Base-by-base conservation (phyloP, 2,113 vertebrate genomes). In the Pluvianellus socialis region DNA sequence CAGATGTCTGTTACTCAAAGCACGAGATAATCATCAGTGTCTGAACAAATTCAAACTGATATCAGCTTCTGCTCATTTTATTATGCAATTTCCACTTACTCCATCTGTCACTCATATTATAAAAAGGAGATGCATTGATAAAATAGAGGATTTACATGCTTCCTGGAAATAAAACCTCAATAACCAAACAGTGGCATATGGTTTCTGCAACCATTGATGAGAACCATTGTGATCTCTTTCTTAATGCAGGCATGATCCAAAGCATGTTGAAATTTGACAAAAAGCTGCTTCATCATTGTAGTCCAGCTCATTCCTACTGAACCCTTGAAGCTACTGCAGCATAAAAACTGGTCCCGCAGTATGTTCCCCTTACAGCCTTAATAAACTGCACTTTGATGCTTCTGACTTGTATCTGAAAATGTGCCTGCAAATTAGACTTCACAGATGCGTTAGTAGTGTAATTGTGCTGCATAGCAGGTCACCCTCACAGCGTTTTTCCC, bases 131-230 rank as follows among this genome's bases (percentile, higher is more conserved):
- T 79, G 49, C 30, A 4, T 95, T 83, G 95, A 93, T 96, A 97
- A 97, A 92, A 80, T 42, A 76, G 62, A 86, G 87, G 90, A 92
- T 94, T 91, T 92, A 74, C 73, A 66, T 53, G 61, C 72, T 93
- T 83, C 79, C 90, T 97, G 80, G 80, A 96, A 95, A 90, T 93
- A 94, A 96, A 96, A 84, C 66, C 74, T 73, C 62, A 82, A 58
- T 93, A 94, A 91, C 65, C 38, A 76, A 53, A 62, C 26, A 58
- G 35, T 40, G 45, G 24, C 23, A 73, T 90, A 81, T 94, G 81
- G 27, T 87, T 85, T 93, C 68, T 40, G 50, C 81, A 90, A 12
- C 45, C 63, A 30, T 59, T 86, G 68, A 38, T 71, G 83, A 89
- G 83, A 88, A 40, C 67, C 24, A 6, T 6, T 72, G 47, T 53